phyloP scores from a whole-genome alignment of 53 echinoderm and acorn worm species.

The Antedon mediterranea region DNA sequence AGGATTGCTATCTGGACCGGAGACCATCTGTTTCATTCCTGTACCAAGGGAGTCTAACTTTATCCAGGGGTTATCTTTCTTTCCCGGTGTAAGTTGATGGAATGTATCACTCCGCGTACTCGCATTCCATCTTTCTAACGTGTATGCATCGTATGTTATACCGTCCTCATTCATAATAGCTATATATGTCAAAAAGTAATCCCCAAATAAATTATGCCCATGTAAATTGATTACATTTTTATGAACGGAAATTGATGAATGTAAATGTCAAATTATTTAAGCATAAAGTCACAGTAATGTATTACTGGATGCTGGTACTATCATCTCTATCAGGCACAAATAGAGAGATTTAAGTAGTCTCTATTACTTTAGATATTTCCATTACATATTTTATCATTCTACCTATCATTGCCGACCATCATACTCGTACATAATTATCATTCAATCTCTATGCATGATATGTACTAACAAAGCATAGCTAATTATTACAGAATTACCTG shows the following conservation, averaged over 20 bases:
- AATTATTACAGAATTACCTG: conserved; percentile 16
- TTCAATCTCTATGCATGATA: too few relatives aligned
- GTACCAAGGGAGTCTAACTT: conserved; percentile 37
- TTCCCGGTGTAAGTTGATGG: conserved; percentile 51
- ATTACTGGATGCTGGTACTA: too few relatives aligned
- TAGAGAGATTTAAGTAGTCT: too few relatives aligned
- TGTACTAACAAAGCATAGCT: too few relatives aligned
- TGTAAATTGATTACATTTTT: neutral
- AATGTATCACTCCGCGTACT: conserved; percentile 35
- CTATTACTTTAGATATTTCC: too few relatives aligned
- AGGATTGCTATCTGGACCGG: conserved; percentile 69
- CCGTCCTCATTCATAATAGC: conserved; percentile 43
- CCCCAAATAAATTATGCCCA: neutral
- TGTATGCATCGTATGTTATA: conserved; percentile 63
- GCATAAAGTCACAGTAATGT: too few relatives aligned
- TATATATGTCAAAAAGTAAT: conserved; percentile 6
- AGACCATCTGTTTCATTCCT: conserved; percentile 57
- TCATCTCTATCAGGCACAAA: too few relatives aligned
- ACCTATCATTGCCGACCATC: too few relatives aligned
- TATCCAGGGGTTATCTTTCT: conserved; percentile 47
- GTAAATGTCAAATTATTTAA: neutral
- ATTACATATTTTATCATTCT: too few relatives aligned
- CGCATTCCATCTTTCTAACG: conserved; percentile 64
- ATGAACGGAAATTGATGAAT: neutral
- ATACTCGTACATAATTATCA: too few relatives aligned